These are phyloP conservation scores for Entomyzon cyanotis DNA, from an alignment of 2,113 vertebrate genomes.

Conservation along the genomic window DNA sequence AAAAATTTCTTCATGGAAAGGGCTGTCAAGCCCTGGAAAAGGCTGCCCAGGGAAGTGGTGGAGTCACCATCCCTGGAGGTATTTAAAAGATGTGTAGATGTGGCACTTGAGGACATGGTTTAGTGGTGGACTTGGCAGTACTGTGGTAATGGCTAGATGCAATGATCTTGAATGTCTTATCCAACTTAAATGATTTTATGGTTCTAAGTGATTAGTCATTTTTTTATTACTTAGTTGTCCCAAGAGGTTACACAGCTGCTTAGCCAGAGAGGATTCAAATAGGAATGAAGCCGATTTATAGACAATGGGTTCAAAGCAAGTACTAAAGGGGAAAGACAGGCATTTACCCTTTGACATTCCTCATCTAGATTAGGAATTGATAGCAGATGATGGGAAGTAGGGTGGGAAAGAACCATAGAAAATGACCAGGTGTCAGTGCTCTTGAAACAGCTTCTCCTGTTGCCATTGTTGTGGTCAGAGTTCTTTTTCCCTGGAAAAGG, in stretches of 20 bases:
- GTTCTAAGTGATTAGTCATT: not conserved
- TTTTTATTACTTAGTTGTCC: not conserved
- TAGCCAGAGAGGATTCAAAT: not conserved
- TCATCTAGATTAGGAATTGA: not conserved
- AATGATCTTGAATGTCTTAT: not conserved
- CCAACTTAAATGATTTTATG: not conserved
- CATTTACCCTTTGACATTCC: not conserved
- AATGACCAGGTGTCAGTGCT: not conserved
- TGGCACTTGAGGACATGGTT: not conserved
- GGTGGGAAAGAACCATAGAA: not conserved
- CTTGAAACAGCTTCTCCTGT: not conserved
- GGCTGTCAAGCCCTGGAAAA: not conserved
- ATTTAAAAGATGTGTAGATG: not conserved
- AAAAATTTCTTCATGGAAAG: not conserved
- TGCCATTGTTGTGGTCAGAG: not conserved
- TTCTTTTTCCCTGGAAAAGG: not conserved
- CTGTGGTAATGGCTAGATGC: not conserved
- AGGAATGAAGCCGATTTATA: not conserved
- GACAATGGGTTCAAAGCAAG: not conserved
- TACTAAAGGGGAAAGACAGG: not conserved
- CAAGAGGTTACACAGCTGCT: not conserved
- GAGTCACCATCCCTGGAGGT: not conserved
- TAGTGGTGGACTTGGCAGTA: not conserved
- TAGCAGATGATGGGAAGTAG: not conserved
- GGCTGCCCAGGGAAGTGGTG: not conserved